Conservation (phyloP, 2,797 vertebrate genomes). For the Myiotriccus ornatus region DNA sequence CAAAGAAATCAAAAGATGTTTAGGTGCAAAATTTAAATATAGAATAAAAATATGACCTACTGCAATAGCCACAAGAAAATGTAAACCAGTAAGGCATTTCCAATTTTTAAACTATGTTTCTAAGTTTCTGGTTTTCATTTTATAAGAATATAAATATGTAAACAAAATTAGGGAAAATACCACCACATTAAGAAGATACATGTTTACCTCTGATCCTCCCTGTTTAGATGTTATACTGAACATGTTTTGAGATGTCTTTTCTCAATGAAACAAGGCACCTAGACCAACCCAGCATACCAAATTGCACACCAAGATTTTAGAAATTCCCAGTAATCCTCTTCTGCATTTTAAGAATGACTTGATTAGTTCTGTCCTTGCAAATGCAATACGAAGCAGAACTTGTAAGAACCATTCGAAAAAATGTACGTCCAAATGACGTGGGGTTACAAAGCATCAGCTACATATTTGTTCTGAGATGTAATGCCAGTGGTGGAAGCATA, state of each 20-base stretch:
- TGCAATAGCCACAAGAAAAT: not conserved
- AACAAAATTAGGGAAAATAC: slow-evolving; percentile 44
- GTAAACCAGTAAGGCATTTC: not conserved
- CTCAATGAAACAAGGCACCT: not conserved
- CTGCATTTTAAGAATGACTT: not conserved
- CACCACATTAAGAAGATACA: not conserved
- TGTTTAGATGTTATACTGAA: not conserved
- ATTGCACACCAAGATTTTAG: not conserved
- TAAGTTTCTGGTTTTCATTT: slow-evolving; percentile 29
- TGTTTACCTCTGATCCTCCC: not conserved
- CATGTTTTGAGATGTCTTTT: not conserved
- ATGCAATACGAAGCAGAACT: not conserved
- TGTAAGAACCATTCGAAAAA: not conserved
- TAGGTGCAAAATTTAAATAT: not conserved
- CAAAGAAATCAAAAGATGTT: not conserved
- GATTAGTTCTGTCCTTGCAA: not conserved
- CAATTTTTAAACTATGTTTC: slow-evolving; percentile 19
- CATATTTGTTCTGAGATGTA: not conserved
- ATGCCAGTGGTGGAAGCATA: not conserved
- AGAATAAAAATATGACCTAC: not conserved
- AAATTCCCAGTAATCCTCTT: not conserved
- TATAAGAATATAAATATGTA: slow-evolving; percentile 43
- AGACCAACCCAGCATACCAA: not conserved
- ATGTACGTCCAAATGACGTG: not conserved
- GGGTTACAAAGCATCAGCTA: not conserved